Conservation (phyloP, 2,113 vertebrate species). For the Rhinogobius similis region DNA sequence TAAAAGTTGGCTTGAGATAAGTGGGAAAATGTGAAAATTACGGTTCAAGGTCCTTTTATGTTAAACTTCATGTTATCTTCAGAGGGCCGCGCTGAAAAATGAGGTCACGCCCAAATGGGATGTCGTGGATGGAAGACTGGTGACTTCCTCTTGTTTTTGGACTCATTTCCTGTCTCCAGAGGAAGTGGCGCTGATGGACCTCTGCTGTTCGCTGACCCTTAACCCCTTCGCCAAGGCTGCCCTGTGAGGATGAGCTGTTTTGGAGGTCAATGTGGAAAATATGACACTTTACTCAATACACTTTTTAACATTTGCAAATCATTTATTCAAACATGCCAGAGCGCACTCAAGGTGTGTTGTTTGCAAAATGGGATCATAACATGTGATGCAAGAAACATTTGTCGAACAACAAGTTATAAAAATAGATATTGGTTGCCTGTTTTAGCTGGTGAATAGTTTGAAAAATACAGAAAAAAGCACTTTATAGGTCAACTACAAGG, state of each 20-base stretch:
- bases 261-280: neutral
- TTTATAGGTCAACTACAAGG: neutral
- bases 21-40: conserved; percentile 17
- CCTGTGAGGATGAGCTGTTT: neutral
- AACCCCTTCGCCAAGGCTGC: conserved; percentile 32
- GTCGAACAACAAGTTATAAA: neutral
- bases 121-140: conserved; percentile 30
- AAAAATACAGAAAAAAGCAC: neutral
- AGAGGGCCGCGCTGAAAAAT: conserved; percentile 31
- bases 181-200: conserved; percentile 45
- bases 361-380: neutral
- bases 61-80: conserved; percentile 6
- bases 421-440: too few species aligned
- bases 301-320: neutral
- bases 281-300: neutral
- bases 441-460: too few species aligned
- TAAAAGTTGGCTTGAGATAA: conserved; percentile 19
- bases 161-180: conserved; percentile 49
- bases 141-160: conserved; percentile 52
- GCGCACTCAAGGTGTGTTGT: neutral
- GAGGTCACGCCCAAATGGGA: conserved; percentile 24
- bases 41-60: conserved; percentile 6
- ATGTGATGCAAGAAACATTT: neutral
- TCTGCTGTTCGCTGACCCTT: conserved; percentile 59
- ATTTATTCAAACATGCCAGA: too few species aligned